Evolutionary conservation across 2,797 vertebrate species (phyloP).

Genomic region (Brotula barbata): DNA sequence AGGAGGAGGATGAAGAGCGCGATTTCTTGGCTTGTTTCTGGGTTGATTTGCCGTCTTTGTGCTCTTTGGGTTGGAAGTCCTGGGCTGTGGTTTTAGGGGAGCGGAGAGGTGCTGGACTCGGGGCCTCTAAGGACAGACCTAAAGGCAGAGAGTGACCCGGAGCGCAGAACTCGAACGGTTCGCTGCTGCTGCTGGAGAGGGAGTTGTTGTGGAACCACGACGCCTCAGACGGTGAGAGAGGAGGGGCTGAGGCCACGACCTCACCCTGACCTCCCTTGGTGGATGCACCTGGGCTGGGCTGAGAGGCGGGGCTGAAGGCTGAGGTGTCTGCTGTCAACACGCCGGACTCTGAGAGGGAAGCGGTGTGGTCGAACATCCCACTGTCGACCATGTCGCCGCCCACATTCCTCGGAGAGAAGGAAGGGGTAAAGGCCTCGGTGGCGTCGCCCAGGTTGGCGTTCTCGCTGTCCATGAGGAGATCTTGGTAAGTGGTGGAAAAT

Average conservation of each 20-base stretch:
- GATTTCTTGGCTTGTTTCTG: slow-evolving; percentile 67
- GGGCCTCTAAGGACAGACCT: slow-evolving; percentile 62
- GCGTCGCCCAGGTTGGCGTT: slow-evolving; percentile 44
- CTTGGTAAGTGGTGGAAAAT: slow-evolving; percentile 33
- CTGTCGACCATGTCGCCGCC: slow-evolving; percentile 55
- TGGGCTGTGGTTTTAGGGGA: slow-evolving; percentile 75
- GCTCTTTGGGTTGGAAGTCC: slow-evolving; percentile 59
- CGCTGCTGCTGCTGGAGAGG: slow-evolving; percentile 55
- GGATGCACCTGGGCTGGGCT: slow-evolving; percentile 32
- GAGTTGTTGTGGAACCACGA: slow-evolving; percentile 74
- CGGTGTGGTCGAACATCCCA: slow-evolving; percentile 56
- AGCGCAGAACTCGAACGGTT: slow-evolving; percentile 59
- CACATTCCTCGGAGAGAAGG: slow-evolving; percentile 38
- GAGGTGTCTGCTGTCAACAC: slow-evolving; percentile 64
- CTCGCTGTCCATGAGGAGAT: slow-evolving; percentile 64
- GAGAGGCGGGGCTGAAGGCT: slow-evolving; percentile 54
- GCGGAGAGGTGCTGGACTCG: slow-evolving; percentile 66
- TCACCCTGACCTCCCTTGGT: slow-evolving; percentile 22
- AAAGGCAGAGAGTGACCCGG: slow-evolving; percentile 38
- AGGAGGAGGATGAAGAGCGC: slow-evolving; percentile 64
- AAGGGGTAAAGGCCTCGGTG: slow-evolving; percentile 41
- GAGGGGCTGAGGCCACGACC: slow-evolving; percentile 73
- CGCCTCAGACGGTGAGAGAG: slow-evolving; percentile 73
- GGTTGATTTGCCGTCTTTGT: slow-evolving; percentile 55
- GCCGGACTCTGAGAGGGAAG: slow-evolving; percentile 42